Evolutionary conservation across 2,888 invertebrate species (phyloP), one percentile per base, ranked within the genome.

Genomic region (Halocaridina rubra): DNA sequence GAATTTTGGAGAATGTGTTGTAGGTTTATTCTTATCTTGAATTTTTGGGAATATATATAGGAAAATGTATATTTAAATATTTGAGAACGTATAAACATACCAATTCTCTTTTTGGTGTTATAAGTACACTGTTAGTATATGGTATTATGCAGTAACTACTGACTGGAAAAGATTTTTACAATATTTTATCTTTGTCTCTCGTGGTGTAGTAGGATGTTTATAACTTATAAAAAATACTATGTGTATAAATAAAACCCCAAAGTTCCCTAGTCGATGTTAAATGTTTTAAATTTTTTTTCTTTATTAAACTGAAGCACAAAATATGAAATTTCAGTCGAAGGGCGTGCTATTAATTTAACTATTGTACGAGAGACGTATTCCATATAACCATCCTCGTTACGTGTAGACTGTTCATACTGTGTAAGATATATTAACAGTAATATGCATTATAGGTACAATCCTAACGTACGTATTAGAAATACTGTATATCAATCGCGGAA

Each of bases 281-380:
- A 30, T 53, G 53, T 53, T 53, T 53, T 53, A 16, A 53, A n/a
- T n/a, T n/a, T 81, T 81, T 76, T 72, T 81, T 81, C 39, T 33
- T n/a, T n/a, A n/a, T n/a, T n/a, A n/a, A n/a, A n/a, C n/a, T 69
- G 29, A 69, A 77, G 82, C 82, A 84, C 82, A 84, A 84, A 84
- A 61, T 84, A 46, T 84, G 59, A 59, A 80, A 74, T n/a, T n/a
- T n/a, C n/a, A n/a, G 16, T 16, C 19, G 30, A 76, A 59, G n/a
- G 33, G 13, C 33, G 19, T 29, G n/a, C n/a, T 3, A 59, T 30
- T 61, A 24, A 29, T n/a, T 74, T 32, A 32, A 30, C 57, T 46
- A 76, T 39, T 76, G 30, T 29, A 4, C 61, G 64, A 82, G 82
- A 84, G 82, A 84, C 71, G 64, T 32, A 67, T 81, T 81, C 81